Conservation (phyloP, 2,797 vertebrate genomes). For the Anomalospiza imberbis region DNA sequence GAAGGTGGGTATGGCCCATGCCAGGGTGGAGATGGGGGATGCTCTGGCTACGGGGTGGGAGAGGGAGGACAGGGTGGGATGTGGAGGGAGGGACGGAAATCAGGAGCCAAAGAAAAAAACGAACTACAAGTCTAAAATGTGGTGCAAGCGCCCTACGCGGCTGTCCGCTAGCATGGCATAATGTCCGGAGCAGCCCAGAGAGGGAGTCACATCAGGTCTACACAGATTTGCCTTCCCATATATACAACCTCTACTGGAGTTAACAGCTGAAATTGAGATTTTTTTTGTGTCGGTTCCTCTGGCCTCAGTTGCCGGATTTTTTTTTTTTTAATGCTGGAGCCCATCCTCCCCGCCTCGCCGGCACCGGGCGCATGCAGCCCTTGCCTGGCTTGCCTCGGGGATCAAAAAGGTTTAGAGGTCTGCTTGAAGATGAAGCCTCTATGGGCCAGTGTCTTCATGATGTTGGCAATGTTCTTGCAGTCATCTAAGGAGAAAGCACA, state of each 20-base stretch:
- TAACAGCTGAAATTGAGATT: conserved; percentile 71
- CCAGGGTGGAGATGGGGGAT: conserved; percentile 25
- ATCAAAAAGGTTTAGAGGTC: conserved; percentile 83
- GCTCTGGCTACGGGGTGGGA: conserved; percentile 53
- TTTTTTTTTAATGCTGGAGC: conserved; percentile 61
- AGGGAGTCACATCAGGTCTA: conserved; percentile 74
- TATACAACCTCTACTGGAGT: conserved; percentile 74
- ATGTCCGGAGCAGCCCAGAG: conserved; percentile 70
- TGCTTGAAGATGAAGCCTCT: conserved; percentile 85
- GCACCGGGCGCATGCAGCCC: conserved; percentile 71
- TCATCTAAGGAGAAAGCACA: conserved; percentile 70
- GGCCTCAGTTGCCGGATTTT: conserved; percentile 59
- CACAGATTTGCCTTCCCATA: conserved; percentile 73
- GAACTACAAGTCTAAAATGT: conserved; percentile 70
- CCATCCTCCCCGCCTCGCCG: conserved; percentile 64
- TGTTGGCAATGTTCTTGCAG: conserved; percentile 85
- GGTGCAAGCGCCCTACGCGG: conserved; percentile 67
- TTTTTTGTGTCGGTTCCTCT: conserved; percentile 68
- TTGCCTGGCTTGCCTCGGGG: conserved; percentile 75
- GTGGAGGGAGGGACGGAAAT: conserved; percentile 56
- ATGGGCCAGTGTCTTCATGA: conserved; percentile 84
- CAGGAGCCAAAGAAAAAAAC: conserved; percentile 66
- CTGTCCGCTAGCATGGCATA: conserved; percentile 71
- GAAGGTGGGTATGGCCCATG: conserved; percentile 47
- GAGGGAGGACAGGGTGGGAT: conserved; percentile 35